Base-by-base conservation (phyloP, 2,113 vertebrate genomes). In the Pachypanchax playfairii region DNA sequence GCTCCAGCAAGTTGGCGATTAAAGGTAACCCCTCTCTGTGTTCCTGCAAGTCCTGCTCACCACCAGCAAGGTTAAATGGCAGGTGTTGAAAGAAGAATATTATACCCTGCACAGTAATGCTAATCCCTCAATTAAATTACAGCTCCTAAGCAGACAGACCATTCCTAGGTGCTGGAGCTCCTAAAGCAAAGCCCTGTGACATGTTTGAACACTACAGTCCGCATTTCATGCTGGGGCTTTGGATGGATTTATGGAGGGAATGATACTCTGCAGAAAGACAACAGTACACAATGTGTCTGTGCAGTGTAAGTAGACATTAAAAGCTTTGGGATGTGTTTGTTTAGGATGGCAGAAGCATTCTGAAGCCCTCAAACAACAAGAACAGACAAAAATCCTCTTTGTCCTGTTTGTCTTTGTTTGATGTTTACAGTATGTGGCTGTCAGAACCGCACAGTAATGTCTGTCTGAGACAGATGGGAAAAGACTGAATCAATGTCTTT, bases 111-210 rank as follows among this genome's bases (percentile, higher is more conserved):
- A 82, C 83, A 72, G 72, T 73, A 83, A 83, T 80, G 83, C 78
- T 91, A 89, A 90, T 90, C 89, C 88, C 77, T 86, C 89, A 87
- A 88, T 90, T 89, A 80, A 91, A 88, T 86, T 76, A 88, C 60
- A 87, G 65, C 79, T 74, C 80, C 74, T 36, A 74, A 88, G 81
- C 75, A 90, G 69, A 85, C 74, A 65, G 69, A 73, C 76, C 72
- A 68, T 82, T 84, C 75, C 80, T 70, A n/a, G 73, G 73, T 39
- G 65, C 47, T 29, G 76, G 70, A 31, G 67, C 77, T 77, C 71
- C 21, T 13, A 77, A 79, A 74, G 65, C 63, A 65, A 84, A 82
- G 75, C 83, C 61, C 61, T 56, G 71, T 58, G 70, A 81, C 65
- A 73, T 84, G 80, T 88, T 86, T 72, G 79, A 80, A 44, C 78